phyloP scores from a whole-genome alignment of 2,113 vertebrate genomes.

The Scomber japonicus region DNA sequence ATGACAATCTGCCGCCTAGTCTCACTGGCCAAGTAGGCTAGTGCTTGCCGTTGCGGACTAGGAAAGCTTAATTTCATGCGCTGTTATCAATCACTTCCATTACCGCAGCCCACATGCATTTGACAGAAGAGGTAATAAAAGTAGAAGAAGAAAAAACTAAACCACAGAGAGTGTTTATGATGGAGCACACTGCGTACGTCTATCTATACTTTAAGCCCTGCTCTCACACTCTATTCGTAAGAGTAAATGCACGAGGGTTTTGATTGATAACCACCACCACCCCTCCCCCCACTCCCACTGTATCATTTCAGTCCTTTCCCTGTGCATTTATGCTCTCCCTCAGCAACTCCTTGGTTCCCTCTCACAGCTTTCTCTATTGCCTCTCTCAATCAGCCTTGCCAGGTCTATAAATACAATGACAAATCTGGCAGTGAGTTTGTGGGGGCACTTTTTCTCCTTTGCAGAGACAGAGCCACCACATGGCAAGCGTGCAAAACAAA shows the following conservation, averaged over 20 bases:
- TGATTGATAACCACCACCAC: conserved; percentile 63
- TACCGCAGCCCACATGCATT: conserved; percentile 44
- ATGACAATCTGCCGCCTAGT: conserved; percentile 22
- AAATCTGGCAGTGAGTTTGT: conserved; percentile 66
- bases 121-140: conserved; percentile 61
- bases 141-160: conserved; percentile 17
- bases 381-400: conserved; percentile 73
- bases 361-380: conserved; percentile 60
- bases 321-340: conserved; percentile 56
- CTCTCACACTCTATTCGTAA: conserved; percentile 29
- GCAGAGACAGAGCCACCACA: conserved; percentile 19
- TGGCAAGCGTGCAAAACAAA: conserved; percentile 49
- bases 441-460: conserved; percentile 40
- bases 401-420: conserved; percentile 74
- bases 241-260: conserved; percentile 53
- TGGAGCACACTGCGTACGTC: conserved; percentile 46
- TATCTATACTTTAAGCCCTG: conserved; percentile 56
- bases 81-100: conserved; percentile 66
- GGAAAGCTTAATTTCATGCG: conserved; percentile 49
- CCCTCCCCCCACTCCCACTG: conserved; percentile 2
- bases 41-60: conserved; percentile 22
- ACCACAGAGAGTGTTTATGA: conserved; percentile 57
- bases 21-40: background rate
- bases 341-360: conserved; percentile 64
- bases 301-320: conserved; percentile 60